Evolutionary conservation across 1,140 invertebrate species (phyloP).

Genomic region (Apis cerana): DNA sequence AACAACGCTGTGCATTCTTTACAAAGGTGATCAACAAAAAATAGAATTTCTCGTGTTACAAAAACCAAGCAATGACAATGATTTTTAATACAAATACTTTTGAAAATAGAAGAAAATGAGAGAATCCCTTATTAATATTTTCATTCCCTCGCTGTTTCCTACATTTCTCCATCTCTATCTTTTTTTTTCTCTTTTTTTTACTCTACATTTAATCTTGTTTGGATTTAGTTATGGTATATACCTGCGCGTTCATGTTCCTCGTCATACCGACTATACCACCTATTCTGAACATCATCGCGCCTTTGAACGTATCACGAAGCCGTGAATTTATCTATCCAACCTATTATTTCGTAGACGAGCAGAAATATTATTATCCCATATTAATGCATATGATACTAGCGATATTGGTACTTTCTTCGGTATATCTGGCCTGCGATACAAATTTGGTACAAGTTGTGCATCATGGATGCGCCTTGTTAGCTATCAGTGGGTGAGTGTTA

Average conservation of each 20-base stretch:
- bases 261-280: neutral
- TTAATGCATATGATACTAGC: neutral
- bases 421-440: neutral
- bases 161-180: no score
- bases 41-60: no score
- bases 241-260: neutral
- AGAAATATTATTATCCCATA: neutral
- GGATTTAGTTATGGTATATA: neutral
- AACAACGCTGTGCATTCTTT: neutral
- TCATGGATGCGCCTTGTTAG: neutral
- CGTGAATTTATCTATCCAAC: neutral
- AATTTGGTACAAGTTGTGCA: neutral
- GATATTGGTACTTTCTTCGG: neutral
- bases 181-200: no score
- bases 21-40: neutral
- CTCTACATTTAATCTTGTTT: neutral
- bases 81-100: no score
- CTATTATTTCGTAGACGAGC: constrained; percentile 9
- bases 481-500: neutral
- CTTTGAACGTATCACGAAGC: neutral
- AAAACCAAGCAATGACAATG: no score
- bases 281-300: neutral
- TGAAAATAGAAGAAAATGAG: no score
- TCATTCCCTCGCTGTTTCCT: no score
- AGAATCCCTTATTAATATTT: no score